These are phyloP conservation scores for Arenaria interpres DNA, from an alignment of 2,113 vertebrate genomes.

Conservation along the genomic window DNA sequence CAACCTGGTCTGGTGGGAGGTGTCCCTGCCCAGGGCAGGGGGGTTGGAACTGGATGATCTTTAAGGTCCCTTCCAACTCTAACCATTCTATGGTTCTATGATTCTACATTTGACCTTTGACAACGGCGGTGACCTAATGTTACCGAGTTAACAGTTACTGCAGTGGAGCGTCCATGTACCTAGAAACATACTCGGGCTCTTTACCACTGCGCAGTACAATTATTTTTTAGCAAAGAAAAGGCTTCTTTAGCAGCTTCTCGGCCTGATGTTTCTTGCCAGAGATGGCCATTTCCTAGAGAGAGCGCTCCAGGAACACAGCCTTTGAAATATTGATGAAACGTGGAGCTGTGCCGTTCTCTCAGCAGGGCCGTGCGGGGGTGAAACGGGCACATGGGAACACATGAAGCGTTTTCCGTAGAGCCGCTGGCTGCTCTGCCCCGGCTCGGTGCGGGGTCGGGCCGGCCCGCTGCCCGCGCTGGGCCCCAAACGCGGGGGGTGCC, in stretches of 20 bases:
- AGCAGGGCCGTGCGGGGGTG: background rate
- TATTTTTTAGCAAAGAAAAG: background rate
- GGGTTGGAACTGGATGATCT: no score
- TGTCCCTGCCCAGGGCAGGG: no score
- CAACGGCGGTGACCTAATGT: background rate
- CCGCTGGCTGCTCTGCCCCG: background rate
- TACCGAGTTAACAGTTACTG: background rate
- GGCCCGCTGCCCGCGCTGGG: no score
- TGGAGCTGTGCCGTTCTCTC: background rate
- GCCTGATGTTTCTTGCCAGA: background rate
- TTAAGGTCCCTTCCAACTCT: no score
- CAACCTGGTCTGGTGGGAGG: no score
- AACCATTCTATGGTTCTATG: no score
- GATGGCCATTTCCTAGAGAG: background rate
- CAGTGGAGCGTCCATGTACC: background rate
- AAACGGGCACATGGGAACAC: background rate
- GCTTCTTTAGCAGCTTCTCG: background rate
- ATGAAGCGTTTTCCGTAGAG: background rate
- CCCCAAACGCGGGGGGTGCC: no score
- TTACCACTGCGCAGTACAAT: background rate
- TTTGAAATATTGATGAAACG: slow-evolving; percentile 14
- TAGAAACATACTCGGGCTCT: background rate
- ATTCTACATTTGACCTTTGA: background rate
- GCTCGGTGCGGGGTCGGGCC: no score
- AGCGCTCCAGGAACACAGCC: background rate